Conservation (phyloP, 2,888 invertebrate species). For the Nycteola revayana region DNA sequence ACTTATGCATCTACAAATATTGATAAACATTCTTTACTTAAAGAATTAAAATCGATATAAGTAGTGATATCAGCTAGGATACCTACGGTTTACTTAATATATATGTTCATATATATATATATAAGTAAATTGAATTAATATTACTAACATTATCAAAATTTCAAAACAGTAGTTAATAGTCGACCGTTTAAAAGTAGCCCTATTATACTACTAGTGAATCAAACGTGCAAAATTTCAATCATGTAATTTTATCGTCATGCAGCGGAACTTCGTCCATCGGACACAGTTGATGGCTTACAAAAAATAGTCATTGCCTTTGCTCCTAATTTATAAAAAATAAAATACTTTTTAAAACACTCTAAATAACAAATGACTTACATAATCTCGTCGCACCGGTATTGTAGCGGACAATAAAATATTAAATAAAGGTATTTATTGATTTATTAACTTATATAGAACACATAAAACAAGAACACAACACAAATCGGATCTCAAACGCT, state of each 20-base stretch:
- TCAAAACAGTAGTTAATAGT: conserved; percentile 9
- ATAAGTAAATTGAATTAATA: not conserved
- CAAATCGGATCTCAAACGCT: conserved; percentile 8
- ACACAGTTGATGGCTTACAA: conserved; percentile 61
- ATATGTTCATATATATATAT: not conserved
- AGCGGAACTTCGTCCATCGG: conserved; percentile 66
- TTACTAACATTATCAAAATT: conserved; percentile 16
- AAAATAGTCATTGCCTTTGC: conserved; percentile 48
- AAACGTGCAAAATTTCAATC: conserved; percentile 58
- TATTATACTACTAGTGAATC: conserved; percentile 56
- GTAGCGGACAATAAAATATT: conserved; percentile 67
- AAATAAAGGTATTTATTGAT: conserved; percentile 33
- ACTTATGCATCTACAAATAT: conserved; percentile 16
- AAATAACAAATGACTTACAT: conserved; percentile 74
- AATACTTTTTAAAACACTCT: conserved; percentile 61
- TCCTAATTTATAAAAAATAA: conserved; percentile 56
- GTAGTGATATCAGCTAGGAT: conserved; percentile 13
- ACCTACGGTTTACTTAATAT: no score
- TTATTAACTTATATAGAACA: conserved; percentile 18
- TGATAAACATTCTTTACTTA: conserved; percentile 19
- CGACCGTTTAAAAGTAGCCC: conserved; percentile 26
- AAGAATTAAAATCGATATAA: conserved; percentile 20
- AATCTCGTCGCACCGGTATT: conserved; percentile 74
- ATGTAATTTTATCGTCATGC: conserved; percentile 64
- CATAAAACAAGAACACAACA: conserved; percentile 17